phyloP scores from a whole-genome alignment of 2,888 invertebrate species.

The Meiosimyza platycephala region DNA sequence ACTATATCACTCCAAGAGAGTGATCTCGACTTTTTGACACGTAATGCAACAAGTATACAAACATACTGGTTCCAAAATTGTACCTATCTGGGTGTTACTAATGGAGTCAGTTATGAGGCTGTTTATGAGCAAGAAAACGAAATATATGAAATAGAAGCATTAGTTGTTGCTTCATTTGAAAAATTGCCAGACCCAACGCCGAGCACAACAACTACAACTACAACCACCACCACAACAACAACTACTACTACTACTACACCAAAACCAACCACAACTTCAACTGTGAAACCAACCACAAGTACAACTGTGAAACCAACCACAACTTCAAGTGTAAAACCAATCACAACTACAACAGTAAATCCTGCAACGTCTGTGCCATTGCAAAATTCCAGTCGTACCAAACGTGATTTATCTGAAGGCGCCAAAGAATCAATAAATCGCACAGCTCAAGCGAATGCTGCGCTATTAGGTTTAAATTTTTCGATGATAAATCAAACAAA shows the following conservation, averaged over 20 bases:
- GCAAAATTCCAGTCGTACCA: constrained; percentile 39
- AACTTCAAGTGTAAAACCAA: constrained; percentile 54
- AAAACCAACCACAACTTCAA: constrained; percentile 66
- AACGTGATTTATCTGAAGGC: constrained; percentile 49
- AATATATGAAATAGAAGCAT: constrained; percentile 75
- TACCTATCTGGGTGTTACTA: constrained; percentile 74
- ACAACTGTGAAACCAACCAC: constrained; percentile 62
- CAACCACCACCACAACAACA: constrained; percentile 66
- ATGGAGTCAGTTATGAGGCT: constrained; percentile 72
- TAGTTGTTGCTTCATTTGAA: constrained; percentile 78
- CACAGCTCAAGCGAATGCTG: constrained; percentile 56
- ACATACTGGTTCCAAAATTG: constrained; percentile 88
- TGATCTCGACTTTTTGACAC: constrained; percentile 73
- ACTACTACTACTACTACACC: constrained; percentile 67
- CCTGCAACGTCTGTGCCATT: constrained; percentile 5
- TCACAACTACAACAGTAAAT: constrained; percentile 44
- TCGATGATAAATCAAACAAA: constrained; percentile 32
- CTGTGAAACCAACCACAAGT: constrained; percentile 57
- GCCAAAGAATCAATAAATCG: constrained; percentile 41
- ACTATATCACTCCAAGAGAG: constrained; percentile 71
- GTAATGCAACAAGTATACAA: constrained; percentile 70
- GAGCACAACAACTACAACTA: constrained; percentile 67
- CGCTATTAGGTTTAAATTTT: constrained; percentile 56
- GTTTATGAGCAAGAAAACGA: constrained; percentile 74
- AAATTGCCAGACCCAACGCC: constrained; percentile 68